These are phyloP conservation scores for Eupleurogrammus muticus DNA, from an alignment of 2,797 vertebrate genomes.

Conservation along the genomic window DNA sequence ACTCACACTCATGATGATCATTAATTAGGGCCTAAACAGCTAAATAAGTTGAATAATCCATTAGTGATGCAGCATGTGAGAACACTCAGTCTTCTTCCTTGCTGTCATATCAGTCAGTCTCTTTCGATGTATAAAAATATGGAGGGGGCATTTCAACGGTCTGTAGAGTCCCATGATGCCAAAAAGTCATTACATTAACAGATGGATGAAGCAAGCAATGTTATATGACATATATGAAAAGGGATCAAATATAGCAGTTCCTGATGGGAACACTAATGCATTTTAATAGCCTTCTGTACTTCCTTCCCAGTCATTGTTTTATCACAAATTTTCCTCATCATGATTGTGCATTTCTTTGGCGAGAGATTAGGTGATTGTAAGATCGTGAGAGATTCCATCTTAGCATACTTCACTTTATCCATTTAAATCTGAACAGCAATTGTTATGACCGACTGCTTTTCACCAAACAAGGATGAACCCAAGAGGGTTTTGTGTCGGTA, in stretches of 20 bases:
- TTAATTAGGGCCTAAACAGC: background rate
- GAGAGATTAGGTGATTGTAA: background rate
- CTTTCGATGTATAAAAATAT: background rate
- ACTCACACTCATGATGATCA: no score
- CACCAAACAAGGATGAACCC: no score
- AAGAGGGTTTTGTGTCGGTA: no score
- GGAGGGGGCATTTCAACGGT: background rate
- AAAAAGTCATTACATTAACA: background rate
- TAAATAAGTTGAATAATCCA: background rate
- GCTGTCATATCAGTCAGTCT: background rate
- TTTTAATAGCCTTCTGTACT: background rate
- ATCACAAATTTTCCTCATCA: background rate
- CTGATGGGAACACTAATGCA: no score
- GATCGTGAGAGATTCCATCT: no score
- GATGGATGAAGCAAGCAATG: background rate
- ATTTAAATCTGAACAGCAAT: no score
- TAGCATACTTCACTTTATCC: no score
- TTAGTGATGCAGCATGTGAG: background rate
- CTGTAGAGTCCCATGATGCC: background rate
- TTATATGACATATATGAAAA: background rate
- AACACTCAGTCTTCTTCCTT: no score
- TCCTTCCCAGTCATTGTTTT: conserved; percentile 5
- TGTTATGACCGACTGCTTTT: no score
- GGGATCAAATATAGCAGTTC: background rate
- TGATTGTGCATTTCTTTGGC: conserved; percentile 3